Conservation (phyloP, 2,113 vertebrate genomes). For the Nymphicus hollandicus region DNA sequence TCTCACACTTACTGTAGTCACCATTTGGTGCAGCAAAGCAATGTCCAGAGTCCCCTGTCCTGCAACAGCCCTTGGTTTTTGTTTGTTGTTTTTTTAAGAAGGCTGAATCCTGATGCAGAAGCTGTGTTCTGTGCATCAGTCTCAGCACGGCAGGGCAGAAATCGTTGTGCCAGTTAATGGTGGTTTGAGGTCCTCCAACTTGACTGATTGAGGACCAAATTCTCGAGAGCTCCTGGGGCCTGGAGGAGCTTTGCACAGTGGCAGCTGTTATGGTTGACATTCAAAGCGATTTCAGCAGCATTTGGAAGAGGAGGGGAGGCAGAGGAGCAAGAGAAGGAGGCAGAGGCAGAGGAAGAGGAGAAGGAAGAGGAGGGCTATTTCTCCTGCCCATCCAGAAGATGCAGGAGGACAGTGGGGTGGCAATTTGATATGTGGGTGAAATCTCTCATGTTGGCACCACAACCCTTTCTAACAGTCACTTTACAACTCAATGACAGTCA, state of each 20-base stretch:
- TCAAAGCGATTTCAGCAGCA: background rate
- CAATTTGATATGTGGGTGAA: background rate
- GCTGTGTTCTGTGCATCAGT: background rate
- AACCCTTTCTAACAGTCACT: background rate
- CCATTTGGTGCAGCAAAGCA: background rate
- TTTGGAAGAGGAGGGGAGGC: background rate
- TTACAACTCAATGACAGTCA: rapidly evolving
- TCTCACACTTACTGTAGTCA: no score
- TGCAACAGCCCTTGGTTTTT: background rate
- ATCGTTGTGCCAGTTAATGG: background rate
- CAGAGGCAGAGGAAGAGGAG: background rate
- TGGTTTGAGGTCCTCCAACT: background rate
- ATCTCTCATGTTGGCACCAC: rapidly evolving
- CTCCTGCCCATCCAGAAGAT: background rate
- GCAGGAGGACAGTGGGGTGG: background rate
- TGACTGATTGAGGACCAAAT: background rate
- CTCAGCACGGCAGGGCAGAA: background rate
- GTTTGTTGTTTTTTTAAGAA: background rate
- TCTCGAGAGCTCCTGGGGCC: background rate
- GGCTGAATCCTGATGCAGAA: background rate
- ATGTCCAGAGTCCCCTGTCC: rapidly evolving
- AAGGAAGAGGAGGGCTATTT: background rate
- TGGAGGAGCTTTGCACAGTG: background rate
- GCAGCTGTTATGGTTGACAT: background rate
- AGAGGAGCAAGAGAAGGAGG: background rate